Percentiles rank a stretch among this genome's conserved stretches.
Conservation (phyloP, 2,888 invertebrate species). For the Creontiades dilutus region DNA sequence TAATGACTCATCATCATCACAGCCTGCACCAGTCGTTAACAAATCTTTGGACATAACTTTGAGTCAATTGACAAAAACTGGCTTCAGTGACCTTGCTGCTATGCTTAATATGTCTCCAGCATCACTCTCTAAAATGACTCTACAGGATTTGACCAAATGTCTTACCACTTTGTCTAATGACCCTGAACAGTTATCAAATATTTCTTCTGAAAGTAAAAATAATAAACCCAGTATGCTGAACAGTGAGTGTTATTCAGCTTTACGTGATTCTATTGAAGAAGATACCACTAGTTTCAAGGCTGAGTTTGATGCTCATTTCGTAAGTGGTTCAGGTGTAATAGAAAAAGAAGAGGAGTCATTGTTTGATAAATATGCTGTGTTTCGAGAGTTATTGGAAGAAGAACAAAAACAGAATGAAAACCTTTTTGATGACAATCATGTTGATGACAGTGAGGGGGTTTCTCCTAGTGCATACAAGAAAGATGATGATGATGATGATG, state of each 20-base stretch:
- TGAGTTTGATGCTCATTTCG: constrained; percentile 83
- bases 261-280: constrained; percentile 77
- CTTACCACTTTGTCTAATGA: constrained; percentile 81
- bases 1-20: constrained; percentile 35
- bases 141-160: constrained; percentile 91
- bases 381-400: constrained; percentile 89
- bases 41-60: constrained; percentile 86
- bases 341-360: constrained; percentile 81
- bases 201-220: constrained; percentile 68
- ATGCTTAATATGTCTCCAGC: constrained; percentile 88
- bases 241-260: constrained; percentile 76
- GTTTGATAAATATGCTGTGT: constrained; percentile 92
- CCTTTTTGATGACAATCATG: constrained; percentile 71
- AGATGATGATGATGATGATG: constrained; percentile 74
- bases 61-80: constrained; percentile 89
- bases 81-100: constrained; percentile 88
- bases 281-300: constrained; percentile 78
- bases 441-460: constrained; percentile 58
- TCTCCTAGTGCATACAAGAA: constrained; percentile 58
- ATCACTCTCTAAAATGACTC: constrained; percentile 90
- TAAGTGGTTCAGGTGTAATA: constrained; percentile 70
- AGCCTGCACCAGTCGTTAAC: constrained; percentile 33
- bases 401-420: constrained; percentile 79
- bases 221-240: constrained; percentile 74
- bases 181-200: constrained; percentile 75